Evolutionary conservation across 1,140 invertebrate genomes (phyloP).

Genomic region (Drosophila baimaii): DNA sequence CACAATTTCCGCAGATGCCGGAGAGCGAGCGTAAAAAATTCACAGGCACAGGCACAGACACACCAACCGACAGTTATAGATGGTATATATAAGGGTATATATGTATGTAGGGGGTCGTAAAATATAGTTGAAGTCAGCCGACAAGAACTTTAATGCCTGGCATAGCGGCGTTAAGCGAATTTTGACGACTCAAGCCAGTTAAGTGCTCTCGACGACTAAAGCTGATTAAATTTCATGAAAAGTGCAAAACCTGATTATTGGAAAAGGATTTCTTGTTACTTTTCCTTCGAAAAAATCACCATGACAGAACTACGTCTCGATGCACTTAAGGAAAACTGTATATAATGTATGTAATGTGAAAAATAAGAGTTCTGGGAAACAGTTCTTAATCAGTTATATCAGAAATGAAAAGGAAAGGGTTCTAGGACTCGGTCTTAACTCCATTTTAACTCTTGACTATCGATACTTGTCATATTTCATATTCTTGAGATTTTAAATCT

Average conservation of each 20-base stretch:
- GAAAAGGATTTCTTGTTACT: conserved; percentile 5
- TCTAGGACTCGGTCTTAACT: too few species aligned
- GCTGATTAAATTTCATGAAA: conserved; percentile 29
- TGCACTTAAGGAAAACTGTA: conserved; percentile 1
- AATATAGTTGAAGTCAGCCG: conserved; percentile 25
- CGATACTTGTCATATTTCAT: too few species aligned
- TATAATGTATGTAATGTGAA: neutral
- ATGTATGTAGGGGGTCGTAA: conserved; percentile 17
- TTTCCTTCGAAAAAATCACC: neutral
- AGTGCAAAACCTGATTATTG: conserved; percentile 19
- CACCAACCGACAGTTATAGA: conserved; percentile 20
- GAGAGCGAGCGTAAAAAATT: conserved; percentile 26
- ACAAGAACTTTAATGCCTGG: conserved; percentile 25
- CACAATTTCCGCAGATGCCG: conserved; percentile 70
- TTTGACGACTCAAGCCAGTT: conserved; percentile 14
- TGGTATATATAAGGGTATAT: neutral
- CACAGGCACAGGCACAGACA: neutral
- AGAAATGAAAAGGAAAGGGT: neutral
- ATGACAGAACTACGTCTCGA: neutral
- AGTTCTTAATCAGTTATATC: neutral
- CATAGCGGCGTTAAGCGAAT: conserved; percentile 20
- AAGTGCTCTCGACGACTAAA: conserved; percentile 13
- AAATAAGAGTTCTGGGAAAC: neutral
- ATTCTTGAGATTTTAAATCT: too few species aligned
- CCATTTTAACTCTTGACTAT: too few species aligned